These are phyloP conservation scores for Mongoloraphidia duomilia DNA, from an alignment of 2,888 invertebrate species.

Conservation along the genomic window DNA sequence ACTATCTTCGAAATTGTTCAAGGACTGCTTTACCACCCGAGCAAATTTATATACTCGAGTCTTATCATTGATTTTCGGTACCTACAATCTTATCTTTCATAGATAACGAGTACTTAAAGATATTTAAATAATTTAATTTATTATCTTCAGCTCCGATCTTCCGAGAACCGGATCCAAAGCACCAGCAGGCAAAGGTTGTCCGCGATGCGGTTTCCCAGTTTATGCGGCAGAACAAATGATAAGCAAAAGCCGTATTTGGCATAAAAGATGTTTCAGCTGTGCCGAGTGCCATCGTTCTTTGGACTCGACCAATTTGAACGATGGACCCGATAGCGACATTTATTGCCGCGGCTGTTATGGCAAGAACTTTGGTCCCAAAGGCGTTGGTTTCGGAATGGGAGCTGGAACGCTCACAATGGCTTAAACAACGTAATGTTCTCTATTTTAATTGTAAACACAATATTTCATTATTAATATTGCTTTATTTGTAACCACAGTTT, in stretches of 20 bases:
- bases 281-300: conserved; percentile 69
- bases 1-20: no score
- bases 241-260: conserved; percentile 85
- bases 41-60: no score
- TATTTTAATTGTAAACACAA: conserved; percentile 6
- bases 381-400: conserved; percentile 82
- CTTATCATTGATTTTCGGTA: no score
- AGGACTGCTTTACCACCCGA: no score
- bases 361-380: conserved; percentile 74
- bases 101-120: no score
- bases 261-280: conserved; percentile 89
- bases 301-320: conserved; percentile 82
- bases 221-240: conserved; percentile 95
- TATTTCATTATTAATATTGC: no score
- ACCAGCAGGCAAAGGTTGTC: conserved; percentile 65
- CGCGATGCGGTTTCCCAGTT: conserved; percentile 79
- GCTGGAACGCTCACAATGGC: conserved; percentile 83
- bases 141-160: conserved; percentile 50
- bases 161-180: conserved; percentile 63
- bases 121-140: conserved; percentile 1
- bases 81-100: no score
- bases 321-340: conserved; percentile 85
- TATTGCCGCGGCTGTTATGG: conserved; percentile 87
- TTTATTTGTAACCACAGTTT: no score
- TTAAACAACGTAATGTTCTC: conserved; percentile 30